Base-by-base conservation (phyloP, 2,797 vertebrate species). In the Hemitrygon akajei region DNA sequence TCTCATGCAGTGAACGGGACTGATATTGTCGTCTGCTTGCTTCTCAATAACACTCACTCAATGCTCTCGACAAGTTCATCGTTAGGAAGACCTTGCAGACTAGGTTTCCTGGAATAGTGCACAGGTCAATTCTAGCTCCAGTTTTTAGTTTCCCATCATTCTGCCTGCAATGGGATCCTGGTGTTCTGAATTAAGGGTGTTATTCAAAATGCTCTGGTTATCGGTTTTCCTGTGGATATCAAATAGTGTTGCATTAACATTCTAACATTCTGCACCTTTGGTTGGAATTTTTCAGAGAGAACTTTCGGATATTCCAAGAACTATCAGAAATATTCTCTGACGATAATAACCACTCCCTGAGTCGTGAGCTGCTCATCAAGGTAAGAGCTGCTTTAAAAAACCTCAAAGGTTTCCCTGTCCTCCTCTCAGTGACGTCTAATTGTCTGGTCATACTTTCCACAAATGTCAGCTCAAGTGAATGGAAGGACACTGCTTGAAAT, bases 241-340 rank as follows among this genome's bases (percentile, higher is more conserved):
- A 80, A 40, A 40, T 80, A 34, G 58, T 34, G 27, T 75, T 12
- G 22, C 47, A 40, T 30, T 30, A 0, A 47, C 47, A 14, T 93
- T 93, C 7, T 47, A 76, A 76, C 12, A n/a, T 76, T 16, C 58
- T 93, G 12, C 76, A 4, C 27, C 73, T 34, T 18, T 47, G 91
- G 12, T 93, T 93, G 71, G 40, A 76, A 56, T 56, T 58, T 40
- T 0, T 0, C 96, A 99, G 98, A 95, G 98, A 99, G 94, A 98
- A 98, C 94, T 96, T 98, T 95, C 97, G 98, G 66, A 97, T 97
- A n/a, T 99, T 99, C 95, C 97, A 98, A 0, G 98, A 99, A 94
- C 97, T 99, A 71, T 99, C 98, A 0, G 98, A 98, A 96, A 99
- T 99, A 95, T 99, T 99, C 96, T 99, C 98, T 0, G 98, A 99